Evolutionary conservation across 2,113 vertebrate species (phyloP), one percentile per base, ranked within the genome.

Genomic region (Triplophysa dalaica): DNA sequence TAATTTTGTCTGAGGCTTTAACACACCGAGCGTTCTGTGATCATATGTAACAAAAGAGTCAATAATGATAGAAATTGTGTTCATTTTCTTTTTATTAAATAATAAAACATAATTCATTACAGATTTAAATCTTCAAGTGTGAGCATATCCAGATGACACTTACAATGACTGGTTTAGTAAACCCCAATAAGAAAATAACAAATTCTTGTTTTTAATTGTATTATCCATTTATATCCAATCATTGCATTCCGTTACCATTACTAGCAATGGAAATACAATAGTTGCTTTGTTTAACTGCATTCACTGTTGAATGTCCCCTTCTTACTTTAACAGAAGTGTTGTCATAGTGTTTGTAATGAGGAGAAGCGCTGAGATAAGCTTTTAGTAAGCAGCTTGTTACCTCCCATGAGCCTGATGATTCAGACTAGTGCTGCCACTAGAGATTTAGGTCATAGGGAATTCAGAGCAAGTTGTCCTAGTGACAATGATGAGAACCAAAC

Each of bases 361-460:
- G 54, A 58, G n/a, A 58, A 0, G 38, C 14, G 22, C 56, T 61
- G 24, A 33, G 75, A 77, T 83, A 78, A 68, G 82, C 78, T 80
- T 61, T 65, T 52, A 50, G 17, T 77, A 81, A 84, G 79, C 70
- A 79, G 70, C 64, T 76, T 79, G 76, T 70, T 81, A 60, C 56
- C 60, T 60, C 82, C n/a, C 48, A n/a, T 66, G 62, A 77, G 75
- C 75, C 72, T 75, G 79, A 65, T 62, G 70, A 74, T 81, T 84
- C 70, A 74, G 48, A 62, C 60, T 77, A 41, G 45, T 58, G 68
- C 29, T 79, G 58, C 58, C 80, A 61, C 75, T 62, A 61, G 79
- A 79, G 83, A 81, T 75, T 79, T 82, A 76, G 75, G 76, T 81
- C 76, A 60, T 75, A 75, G 76, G 19, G 50, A 81, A 78, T 70